phyloP scores from a whole-genome alignment of 2,888 invertebrate species.

The Acrobasis consociella region DNA sequence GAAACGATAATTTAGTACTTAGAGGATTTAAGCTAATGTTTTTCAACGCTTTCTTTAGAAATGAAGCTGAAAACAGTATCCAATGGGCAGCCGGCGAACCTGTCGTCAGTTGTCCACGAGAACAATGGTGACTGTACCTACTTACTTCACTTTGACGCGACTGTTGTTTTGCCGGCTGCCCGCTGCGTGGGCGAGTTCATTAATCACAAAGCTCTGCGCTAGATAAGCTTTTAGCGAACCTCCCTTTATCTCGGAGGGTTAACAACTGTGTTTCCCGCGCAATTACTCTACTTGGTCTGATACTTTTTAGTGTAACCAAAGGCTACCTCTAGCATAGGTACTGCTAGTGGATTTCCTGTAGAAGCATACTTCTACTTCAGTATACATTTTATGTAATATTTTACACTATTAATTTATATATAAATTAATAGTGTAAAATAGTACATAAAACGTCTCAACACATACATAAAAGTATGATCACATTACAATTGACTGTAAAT shows the following conservation, averaged over 20 bases:
- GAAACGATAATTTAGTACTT: too few species aligned
- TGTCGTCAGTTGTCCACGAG: neutral
- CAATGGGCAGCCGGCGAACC: neutral
- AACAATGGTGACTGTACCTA: constrained; percentile 33
- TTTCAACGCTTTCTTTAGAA: neutral
- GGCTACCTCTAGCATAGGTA: too few species aligned
- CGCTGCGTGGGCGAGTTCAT: constrained; percentile 67
- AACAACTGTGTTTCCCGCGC: constrained; percentile 41
- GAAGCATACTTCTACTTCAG: too few species aligned
- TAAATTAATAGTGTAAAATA: too few species aligned
- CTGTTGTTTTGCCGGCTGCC: constrained; percentile 64
- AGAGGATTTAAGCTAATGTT: neutral
- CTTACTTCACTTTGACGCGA: constrained; percentile 58
- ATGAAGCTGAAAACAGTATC: neutral
- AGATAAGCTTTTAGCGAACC: constrained; percentile 61
- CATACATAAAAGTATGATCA: too few species aligned
- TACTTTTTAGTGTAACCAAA: neutral
- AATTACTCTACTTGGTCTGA: constrained; percentile 30
- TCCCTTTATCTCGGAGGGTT: constrained; percentile 53
- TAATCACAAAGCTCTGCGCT: constrained; percentile 71
- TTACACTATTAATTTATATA: too few species aligned
- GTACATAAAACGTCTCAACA: too few species aligned
- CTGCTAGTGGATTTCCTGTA: too few species aligned
- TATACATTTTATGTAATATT: too few species aligned
- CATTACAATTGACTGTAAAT: too few species aligned